phyloP scores from a whole-genome alignment of 2,888 invertebrate species.

The Plagodis pulveraria region DNA sequence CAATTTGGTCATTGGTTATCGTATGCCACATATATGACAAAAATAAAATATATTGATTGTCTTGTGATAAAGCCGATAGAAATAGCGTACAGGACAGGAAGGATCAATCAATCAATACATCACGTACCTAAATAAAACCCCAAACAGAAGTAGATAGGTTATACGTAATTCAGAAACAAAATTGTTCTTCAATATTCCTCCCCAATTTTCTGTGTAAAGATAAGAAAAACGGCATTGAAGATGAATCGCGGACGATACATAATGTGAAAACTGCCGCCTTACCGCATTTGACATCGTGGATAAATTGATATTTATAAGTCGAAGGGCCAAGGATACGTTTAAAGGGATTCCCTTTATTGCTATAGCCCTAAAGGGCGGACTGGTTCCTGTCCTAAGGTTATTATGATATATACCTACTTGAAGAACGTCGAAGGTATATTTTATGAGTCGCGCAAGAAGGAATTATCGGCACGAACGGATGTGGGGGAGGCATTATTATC shows the following conservation, averaged over 20 bases:
- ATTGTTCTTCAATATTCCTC: not conserved
- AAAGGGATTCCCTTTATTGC: slow-evolving; percentile 84
- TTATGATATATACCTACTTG: slow-evolving; percentile 82
- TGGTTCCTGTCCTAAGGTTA: slow-evolving; percentile 79
- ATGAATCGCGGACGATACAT: slow-evolving; percentile 67
- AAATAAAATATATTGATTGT: too few species aligned
- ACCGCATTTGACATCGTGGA: slow-evolving; percentile 79
- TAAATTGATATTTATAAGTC: slow-evolving; percentile 85
- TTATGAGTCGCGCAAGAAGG: slow-evolving; percentile 72
- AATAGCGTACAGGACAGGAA: too few species aligned
- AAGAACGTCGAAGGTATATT: slow-evolving; percentile 81
- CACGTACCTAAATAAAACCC: too few species aligned
- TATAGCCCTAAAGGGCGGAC: slow-evolving; percentile 68
- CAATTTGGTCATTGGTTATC: too few species aligned
- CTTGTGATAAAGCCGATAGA: too few species aligned
- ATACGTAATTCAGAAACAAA: too few species aligned
- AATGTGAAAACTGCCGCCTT: slow-evolving; percentile 76
- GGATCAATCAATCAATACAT: too few species aligned
- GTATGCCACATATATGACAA: too few species aligned
- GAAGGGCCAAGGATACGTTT: slow-evolving; percentile 80
- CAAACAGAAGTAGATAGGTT: too few species aligned
- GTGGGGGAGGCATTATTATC: slow-evolving; percentile 79
- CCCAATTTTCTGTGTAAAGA: slow-evolving; percentile 29
- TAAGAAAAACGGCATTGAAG: slow-evolving; percentile 63
- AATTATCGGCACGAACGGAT: slow-evolving; percentile 80